Evolutionary conservation across 2,113 vertebrate genomes (phyloP).

Genomic region (Penelope pileata): DNA sequence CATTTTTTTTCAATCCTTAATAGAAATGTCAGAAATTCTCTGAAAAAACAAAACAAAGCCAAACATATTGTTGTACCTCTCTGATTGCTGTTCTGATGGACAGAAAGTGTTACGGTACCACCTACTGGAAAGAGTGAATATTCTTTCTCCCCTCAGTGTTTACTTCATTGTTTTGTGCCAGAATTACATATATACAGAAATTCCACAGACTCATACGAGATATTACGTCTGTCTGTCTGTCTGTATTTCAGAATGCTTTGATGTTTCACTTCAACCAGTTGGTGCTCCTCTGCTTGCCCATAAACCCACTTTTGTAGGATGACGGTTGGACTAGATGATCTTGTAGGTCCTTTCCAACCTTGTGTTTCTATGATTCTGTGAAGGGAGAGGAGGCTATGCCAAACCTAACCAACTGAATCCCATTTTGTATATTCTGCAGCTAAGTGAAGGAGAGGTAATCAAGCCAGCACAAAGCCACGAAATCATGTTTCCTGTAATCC

Average conservation of each 20-base stretch:
- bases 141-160: background rate
- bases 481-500: constrained; percentile 82
- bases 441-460: constrained; percentile 85
- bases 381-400: background rate
- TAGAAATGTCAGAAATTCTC: background rate
- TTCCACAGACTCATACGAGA: background rate
- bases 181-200: background rate
- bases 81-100: background rate
- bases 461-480: constrained; percentile 78
- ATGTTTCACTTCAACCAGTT: background rate
- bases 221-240: background rate
- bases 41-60: background rate
- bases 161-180: background rate
- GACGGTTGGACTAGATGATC: no score
- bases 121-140: constrained; percentile 43
- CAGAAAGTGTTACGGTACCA: constrained; percentile 43
- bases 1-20: background rate
- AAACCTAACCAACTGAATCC: constrained; percentile 22
- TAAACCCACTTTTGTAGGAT: background rate
- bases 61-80: background rate
- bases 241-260: background rate
- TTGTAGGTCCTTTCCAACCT: no score
- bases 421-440: constrained; percentile 69
- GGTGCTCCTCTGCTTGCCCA: background rate
- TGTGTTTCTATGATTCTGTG: no score